Evolutionary conservation across 2,113 vertebrate genomes (phyloP), one percentile per base, ranked within the genome.

Genomic region (Tetrao urogallus): DNA sequence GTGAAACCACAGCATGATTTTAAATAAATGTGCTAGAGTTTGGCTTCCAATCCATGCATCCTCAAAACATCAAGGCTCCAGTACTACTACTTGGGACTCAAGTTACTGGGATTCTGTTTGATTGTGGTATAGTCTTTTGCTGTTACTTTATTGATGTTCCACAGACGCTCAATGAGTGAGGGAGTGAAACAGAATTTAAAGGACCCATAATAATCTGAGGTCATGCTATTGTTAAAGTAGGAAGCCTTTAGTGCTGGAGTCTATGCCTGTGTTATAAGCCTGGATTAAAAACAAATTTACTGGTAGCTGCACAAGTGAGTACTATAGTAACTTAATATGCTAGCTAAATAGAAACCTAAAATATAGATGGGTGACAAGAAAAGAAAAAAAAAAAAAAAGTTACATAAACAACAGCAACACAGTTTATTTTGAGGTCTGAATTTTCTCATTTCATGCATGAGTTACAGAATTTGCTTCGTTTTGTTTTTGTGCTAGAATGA

Each of bases 391-490:
- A 66, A 82, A 71, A 84, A 20, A 47, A 47, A 32, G 43, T 94
- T 92, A 56, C 63, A 47, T 93, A 93, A 95, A 74, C 64, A 42
- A 27, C 32, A 76, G 82, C 93, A 40, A 21, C 43, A 3, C 0
- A 78, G 40, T 92, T 94, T 92, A 87, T 91, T 61, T 69, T 50
- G 56, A 91, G 83, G 65, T 84, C 83, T 80, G 57, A 66, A 77
- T 61, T 85, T 84, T 97, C 95, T 90, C 92, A 92, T 97, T 97
- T 98, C 94, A 96, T 93, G 94, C 91, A 91, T 93, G 92, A 96
- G 84, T 96, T 90, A 89, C 86, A 85, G 82, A 95, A 92, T 86
- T 86, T 90, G 81, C 66, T 95, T 94, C 93, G 90, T 93, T 96
- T 92, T 56, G 72, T 60, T 66, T 82, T 91, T 84, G 75, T 89